Conservation (phyloP, 2,113 vertebrate genomes). For the Serinus canaria region DNA sequence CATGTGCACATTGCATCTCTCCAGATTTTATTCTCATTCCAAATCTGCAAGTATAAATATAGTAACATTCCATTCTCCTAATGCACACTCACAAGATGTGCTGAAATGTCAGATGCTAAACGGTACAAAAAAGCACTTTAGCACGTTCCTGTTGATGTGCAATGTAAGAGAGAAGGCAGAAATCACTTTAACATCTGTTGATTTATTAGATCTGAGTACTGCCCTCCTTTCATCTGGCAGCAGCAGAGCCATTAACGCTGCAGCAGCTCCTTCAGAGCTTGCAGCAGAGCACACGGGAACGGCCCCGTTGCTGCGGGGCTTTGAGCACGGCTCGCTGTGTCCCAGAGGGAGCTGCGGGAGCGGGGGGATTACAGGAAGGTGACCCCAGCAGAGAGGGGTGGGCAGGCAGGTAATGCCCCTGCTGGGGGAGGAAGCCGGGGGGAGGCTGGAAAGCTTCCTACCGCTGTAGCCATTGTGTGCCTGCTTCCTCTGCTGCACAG, state of each 20-base stretch:
- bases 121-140: background rate
- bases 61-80: slow-evolving; percentile 33
- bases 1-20: background rate
- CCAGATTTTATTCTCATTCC: slow-evolving; percentile 39
- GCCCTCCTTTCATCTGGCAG: background rate
- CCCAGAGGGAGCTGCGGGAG: background rate
- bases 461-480: background rate
- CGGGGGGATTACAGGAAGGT: background rate
- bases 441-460: slow-evolving; percentile 46
- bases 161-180: background rate
- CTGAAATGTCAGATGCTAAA: slow-evolving; percentile 37
- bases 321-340: background rate
- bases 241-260: background rate
- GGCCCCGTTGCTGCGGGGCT: background rate
- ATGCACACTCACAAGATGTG: background rate
- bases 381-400: background rate
- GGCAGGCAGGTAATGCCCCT: slow-evolving; percentile 28
- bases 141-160: background rate
- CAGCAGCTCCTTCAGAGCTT: background rate
- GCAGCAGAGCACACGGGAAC: rapidly evolving
- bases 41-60: slow-evolving; percentile 36
- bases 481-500: background rate
- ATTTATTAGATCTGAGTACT: background rate
- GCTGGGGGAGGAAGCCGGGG: slow-evolving; percentile 20
- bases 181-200: background rate